Evolutionary conservation across 37 sponge, comb jelly and placozoan species (phyloP).

Genomic region (Ianthella basta): DNA sequence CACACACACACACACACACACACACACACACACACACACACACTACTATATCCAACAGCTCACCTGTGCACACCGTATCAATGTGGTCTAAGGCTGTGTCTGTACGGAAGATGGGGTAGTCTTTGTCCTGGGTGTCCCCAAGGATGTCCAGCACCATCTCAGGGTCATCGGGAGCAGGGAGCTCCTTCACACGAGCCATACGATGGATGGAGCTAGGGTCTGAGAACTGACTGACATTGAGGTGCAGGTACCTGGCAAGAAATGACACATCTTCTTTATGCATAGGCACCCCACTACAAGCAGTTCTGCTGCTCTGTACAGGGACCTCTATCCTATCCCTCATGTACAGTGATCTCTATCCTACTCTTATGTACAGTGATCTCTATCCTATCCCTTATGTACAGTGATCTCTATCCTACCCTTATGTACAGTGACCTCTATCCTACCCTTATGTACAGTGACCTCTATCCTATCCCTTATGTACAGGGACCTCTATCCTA

Average conservation of each 20-base stretch:
- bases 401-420: too few relatives aligned
- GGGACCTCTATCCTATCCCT: too few relatives aligned
- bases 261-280: not conserved
- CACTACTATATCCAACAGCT: not conserved
- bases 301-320: too few relatives aligned
- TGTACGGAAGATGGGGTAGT: constrained; percentile 52
- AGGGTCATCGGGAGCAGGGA: constrained; percentile 14
- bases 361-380: too few relatives aligned
- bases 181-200: constrained; percentile 32
- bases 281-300: too few relatives aligned
- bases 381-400: too few relatives aligned
- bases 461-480: too few relatives aligned
- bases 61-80: constrained; percentile 42
- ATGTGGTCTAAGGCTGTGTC: constrained; percentile 33
- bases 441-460: too few relatives aligned
- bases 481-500: too few relatives aligned
- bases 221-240: constrained; percentile 27
- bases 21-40: constrained; percentile 17
- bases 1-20: too few relatives aligned
- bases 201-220: constrained; percentile 57
- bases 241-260: constrained; percentile 38
- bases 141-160: constrained; percentile 15
- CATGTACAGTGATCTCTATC: too few relatives aligned
- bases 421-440: too few relatives aligned
- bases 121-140: constrained; percentile 42